Conservation (phyloP, 2,888 invertebrate genomes). For the Cheilosia pagana region DNA sequence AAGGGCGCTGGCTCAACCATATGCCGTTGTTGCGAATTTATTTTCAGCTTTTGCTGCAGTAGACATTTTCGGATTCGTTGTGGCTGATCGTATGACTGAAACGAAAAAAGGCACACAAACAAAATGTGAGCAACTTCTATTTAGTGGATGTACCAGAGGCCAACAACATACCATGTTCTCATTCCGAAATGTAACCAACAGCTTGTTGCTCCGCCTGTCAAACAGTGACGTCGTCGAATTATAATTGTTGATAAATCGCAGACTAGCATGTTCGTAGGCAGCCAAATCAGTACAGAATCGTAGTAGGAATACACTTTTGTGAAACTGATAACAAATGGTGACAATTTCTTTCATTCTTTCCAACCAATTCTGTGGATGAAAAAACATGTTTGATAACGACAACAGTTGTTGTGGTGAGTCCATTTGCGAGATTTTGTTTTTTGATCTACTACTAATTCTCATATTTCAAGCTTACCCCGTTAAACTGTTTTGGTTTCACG, state of each 20-base stretch:
- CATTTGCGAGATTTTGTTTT: slow-evolving; percentile 2
- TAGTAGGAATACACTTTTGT: slow-evolving; percentile 88
- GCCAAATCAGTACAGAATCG: slow-evolving; percentile 89
- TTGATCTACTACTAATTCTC: neutral
- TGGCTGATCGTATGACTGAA: slow-evolving; percentile 82
- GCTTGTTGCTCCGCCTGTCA: slow-evolving; percentile 86
- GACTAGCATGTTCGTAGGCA: slow-evolving; percentile 86
- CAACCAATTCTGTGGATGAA: slow-evolving; percentile 85
- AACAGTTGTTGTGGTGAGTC: slow-evolving; percentile 10
- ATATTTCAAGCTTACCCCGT: slow-evolving; percentile 81
- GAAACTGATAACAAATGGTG: slow-evolving; percentile 88
- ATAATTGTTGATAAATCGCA: slow-evolving; percentile 89
- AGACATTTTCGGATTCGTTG: slow-evolving; percentile 83
- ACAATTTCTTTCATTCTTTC: slow-evolving; percentile 87
- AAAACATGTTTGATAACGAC: slow-evolving; percentile 37
- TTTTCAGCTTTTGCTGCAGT: slow-evolving; percentile 83
- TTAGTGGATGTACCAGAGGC: neutral
- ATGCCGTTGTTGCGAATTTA: slow-evolving; percentile 82
- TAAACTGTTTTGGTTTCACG: slow-evolving; percentile 84
- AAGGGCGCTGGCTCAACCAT: slow-evolving; percentile 85
- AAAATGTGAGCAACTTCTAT: neutral
- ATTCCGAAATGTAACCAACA: slow-evolving; percentile 90
- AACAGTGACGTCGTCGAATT: slow-evolving; percentile 90
- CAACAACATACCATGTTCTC: slow-evolving; percentile 87
- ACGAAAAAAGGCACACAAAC: slow-evolving; percentile 43